Conservation (phyloP, 2,888 invertebrate genomes). For the Anoplius nigerrimus region DNA sequence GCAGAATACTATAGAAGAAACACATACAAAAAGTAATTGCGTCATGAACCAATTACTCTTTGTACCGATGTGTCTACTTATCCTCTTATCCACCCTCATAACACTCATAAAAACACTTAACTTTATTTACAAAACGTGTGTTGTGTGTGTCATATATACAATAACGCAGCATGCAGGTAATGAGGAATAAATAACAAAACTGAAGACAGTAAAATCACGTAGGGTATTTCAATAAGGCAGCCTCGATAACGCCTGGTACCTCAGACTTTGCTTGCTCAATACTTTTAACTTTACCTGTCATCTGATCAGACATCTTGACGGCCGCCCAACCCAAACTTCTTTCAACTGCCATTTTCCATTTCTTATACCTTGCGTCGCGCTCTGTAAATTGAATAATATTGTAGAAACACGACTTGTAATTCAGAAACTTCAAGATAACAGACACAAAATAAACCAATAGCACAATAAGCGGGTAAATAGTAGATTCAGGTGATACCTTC, state of each 20-base stretch:
- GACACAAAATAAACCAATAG: too few species aligned
- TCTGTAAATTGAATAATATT: constrained; percentile 76
- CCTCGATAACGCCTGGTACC: constrained; percentile 19
- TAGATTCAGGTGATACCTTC: constrained; percentile 78
- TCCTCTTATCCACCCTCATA: neutral
- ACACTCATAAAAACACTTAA: constrained; percentile 23
- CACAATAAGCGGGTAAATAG: constrained; percentile 26
- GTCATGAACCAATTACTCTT: too few species aligned
- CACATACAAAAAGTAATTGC: too few species aligned
- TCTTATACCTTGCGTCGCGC: constrained; percentile 87
- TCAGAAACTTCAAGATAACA: too few species aligned
- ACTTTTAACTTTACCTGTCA: constrained; percentile 82
- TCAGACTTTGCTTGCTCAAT: constrained; percentile 20
- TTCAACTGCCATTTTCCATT: constrained; percentile 97
- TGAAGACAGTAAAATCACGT: neutral
- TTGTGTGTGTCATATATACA: constrained; percentile 27
- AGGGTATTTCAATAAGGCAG: constrained; percentile 14
- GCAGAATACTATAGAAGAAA: too few species aligned
- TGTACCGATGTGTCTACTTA: too few species aligned
- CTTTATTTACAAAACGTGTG: constrained; percentile 37
- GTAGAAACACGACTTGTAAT: too few species aligned
- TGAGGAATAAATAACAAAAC: neutral
- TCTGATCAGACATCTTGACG: constrained; percentile 82
- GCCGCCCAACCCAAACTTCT: constrained; percentile 93
- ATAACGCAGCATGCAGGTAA: constrained; percentile 25